phyloP scores from a whole-genome alignment of 2,888 invertebrate species.

The Dorcus parallelipipedus region DNA sequence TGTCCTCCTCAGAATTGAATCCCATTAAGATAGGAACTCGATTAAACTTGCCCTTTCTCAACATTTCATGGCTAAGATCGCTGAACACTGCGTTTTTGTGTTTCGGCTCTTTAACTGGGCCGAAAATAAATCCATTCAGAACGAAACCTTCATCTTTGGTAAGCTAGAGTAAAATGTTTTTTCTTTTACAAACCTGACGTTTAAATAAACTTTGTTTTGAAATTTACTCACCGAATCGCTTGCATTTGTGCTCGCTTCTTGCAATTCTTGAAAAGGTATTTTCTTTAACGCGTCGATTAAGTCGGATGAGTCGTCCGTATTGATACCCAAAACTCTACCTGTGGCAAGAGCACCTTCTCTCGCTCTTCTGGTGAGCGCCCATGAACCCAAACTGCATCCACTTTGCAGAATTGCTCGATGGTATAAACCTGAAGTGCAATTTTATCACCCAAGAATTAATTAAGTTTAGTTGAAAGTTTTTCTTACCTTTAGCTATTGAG shows the following conservation, averaged over 20 bases:
- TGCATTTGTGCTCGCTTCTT: not conserved
- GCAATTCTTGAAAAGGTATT: constrained; percentile 15
- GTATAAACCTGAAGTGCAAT: constrained; percentile 3
- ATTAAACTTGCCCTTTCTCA: constrained; percentile 1
- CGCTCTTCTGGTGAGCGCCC: constrained; percentile 18
- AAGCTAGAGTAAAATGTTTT: not conserved
- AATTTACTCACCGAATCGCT: not conserved
- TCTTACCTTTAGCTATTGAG: not conserved
- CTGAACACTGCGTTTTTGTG: not conserved
- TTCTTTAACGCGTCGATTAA: constrained; percentile 23
- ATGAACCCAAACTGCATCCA: constrained; percentile 8
- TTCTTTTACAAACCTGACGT: not conserved
- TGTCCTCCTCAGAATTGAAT: not conserved
- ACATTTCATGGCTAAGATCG: constrained; percentile 1
- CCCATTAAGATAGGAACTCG: constrained; percentile 6
- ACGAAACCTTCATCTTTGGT: not conserved
- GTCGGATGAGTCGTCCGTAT: constrained; percentile 4
- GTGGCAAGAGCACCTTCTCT: constrained; percentile 20
- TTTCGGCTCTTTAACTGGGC: not conserved
- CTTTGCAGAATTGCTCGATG: constrained; percentile 10
- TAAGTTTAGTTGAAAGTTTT: not conserved
- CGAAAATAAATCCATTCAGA: constrained; percentile 4
- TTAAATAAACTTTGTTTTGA: no score
- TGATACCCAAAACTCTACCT: constrained; percentile 7
- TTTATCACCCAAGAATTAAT: no score